Evolutionary conservation across 2,888 invertebrate species (phyloP).

Genomic region (Clunio marinus): DNA sequence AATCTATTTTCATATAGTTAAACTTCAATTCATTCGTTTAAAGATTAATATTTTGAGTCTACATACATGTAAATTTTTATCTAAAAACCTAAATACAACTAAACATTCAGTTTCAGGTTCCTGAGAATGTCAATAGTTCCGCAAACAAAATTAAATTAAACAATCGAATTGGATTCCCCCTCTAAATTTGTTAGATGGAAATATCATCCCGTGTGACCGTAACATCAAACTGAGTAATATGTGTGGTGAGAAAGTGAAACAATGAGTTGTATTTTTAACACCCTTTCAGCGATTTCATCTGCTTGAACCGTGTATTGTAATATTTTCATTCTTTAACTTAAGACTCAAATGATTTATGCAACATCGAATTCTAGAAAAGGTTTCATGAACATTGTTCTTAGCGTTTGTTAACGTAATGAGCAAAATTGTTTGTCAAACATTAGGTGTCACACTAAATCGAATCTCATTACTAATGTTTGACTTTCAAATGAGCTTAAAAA

Average conservation of each 20-base stretch:
- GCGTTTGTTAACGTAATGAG: not conserved
- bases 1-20: too few species aligned
- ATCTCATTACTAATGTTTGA: not conserved
- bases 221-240: not conserved
- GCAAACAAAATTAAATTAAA: constrained; percentile 23
- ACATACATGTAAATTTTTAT: too few species aligned
- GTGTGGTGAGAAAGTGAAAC: constrained; percentile 21
- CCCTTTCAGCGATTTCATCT: not conserved
- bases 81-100: too few species aligned
- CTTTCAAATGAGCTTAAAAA: too few species aligned
- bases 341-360: too few species aligned
- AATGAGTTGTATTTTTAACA: not conserved
- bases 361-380: too few species aligned
- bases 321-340: too few species aligned
- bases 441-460: constrained; percentile 5
- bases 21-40: too few species aligned
- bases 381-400: not conserved
- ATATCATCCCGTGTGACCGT: constrained; percentile 27
- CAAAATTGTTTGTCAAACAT: too few species aligned
- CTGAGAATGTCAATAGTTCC: constrained; percentile 32
- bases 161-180: not conserved
- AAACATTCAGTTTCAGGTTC: constrained; percentile 6
- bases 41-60: too few species aligned
- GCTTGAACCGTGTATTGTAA: too few species aligned
- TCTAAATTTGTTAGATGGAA: not conserved